Evolutionary conservation across 2,113 vertebrate species (phyloP).

Genomic region (Zapus hudsonius): DNA sequence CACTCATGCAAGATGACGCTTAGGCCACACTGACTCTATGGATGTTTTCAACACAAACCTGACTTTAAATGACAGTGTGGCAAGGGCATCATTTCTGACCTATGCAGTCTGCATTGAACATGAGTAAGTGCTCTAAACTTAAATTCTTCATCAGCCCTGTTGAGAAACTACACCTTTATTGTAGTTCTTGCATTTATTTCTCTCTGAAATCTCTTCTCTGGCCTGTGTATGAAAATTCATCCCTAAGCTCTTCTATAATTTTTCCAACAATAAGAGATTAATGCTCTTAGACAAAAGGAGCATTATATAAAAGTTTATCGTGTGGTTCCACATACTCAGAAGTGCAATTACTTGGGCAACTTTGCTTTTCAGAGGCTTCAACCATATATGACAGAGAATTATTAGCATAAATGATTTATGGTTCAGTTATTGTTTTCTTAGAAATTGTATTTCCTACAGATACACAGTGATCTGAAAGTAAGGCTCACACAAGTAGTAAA

Average conservation of each 20-base stretch:
- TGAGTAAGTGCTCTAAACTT: not conserved
- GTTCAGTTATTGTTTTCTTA: constrained; percentile 54
- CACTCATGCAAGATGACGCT: constrained; percentile 42
- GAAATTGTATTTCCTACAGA: constrained; percentile 21
- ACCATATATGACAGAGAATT: constrained; percentile 20
- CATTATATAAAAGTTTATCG: constrained; percentile 15
- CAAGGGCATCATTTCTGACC: constrained; percentile 51
- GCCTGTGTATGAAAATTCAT: constrained; percentile 26
- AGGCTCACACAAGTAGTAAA: not conserved
- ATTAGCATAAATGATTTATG: constrained; percentile 60
- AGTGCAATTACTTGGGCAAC: constrained; percentile 48
- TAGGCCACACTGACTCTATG: not conserved
- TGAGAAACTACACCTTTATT: constrained; percentile 25
- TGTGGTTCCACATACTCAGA: constrained; percentile 22
- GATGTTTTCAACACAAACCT: constrained; percentile 60
- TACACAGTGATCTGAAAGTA: not conserved
- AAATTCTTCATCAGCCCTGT: not conserved
- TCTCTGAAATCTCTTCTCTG: constrained; percentile 39
- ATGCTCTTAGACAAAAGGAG: constrained; percentile 29
- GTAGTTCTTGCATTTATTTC: constrained; percentile 25
- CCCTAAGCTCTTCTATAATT: constrained; percentile 36
- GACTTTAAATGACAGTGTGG: constrained; percentile 23
- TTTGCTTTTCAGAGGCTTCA: constrained; percentile 49
- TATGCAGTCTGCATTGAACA: not conserved
- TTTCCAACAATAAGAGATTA: constrained; percentile 1